Percentiles rank a stretch among this genome's conserved stretches.
Conservation (phyloP, 2,113 vertebrate genomes). For the Cynocephalus volans region DNA sequence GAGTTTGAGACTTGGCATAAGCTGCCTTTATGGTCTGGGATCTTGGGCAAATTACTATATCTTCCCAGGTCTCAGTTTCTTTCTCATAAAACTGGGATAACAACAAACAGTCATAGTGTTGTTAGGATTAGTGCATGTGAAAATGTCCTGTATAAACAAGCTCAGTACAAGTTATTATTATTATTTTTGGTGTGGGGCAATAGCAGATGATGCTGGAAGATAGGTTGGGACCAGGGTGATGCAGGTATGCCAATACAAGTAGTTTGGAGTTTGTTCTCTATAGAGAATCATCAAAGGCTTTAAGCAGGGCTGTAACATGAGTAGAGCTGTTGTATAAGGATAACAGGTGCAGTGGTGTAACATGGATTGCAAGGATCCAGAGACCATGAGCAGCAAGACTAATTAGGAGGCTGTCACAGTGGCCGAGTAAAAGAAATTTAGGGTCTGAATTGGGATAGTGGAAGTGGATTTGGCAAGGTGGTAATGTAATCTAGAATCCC, state of each 20-base stretch:
- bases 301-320: conserved; percentile 7
- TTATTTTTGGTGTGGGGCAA: not conserved
- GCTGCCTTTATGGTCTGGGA: conserved; percentile 43
- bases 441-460: conserved; percentile 19
- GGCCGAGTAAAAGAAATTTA: not conserved
- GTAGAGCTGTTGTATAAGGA: conserved; percentile 55
- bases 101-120: conserved; percentile 17
- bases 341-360: conserved; percentile 37
- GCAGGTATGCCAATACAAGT: not conserved
- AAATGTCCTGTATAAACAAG: conserved; percentile 35
- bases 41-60: conserved; percentile 10
- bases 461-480: conserved; percentile 7
- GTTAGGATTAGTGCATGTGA: conserved; percentile 48
- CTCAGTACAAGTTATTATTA: not conserved
- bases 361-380: conserved; percentile 43
- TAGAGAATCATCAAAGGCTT: conserved; percentile 61
- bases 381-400: not conserved
- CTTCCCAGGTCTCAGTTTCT: conserved; percentile 58
- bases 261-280: conserved; percentile 57
- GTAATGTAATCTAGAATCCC: conserved; percentile 13
- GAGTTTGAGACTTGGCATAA: conserved; percentile 40
- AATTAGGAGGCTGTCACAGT: not conserved
- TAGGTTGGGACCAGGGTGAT: not conserved
- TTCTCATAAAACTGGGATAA: conserved; percentile 50
- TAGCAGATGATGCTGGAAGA: not conserved